Conservation (phyloP, 2,797 vertebrate species). For the Xerus rutilus region DNA sequence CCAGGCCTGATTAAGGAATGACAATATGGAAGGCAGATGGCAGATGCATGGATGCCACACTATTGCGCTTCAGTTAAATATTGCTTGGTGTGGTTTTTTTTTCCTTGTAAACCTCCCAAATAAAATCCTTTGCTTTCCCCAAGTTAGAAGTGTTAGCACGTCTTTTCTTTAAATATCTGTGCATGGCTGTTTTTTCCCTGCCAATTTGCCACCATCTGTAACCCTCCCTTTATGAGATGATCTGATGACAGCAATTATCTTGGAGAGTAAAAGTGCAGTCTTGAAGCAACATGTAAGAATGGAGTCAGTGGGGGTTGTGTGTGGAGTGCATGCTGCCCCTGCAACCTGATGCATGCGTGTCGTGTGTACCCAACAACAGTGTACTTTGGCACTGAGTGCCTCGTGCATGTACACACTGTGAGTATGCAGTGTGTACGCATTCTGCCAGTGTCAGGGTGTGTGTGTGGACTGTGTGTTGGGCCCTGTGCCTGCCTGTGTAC, state of each 20-base stretch:
- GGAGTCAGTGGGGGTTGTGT: neutral
- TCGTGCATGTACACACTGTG: neutral
- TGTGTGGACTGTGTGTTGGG: neutral
- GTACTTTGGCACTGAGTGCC: neutral
- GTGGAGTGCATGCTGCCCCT: neutral
- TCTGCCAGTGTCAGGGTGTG: neutral
- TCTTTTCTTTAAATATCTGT: slow-evolving; percentile 84
- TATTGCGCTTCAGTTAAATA: slow-evolving; percentile 72
- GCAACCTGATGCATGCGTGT: neutral
- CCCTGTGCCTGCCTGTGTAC: neutral
- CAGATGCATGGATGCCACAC: slow-evolving; percentile 68
- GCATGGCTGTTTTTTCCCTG: slow-evolving; percentile 82
- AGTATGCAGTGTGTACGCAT: neutral
- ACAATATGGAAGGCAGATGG: slow-evolving; percentile 81
- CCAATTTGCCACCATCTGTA: slow-evolving; percentile 83
- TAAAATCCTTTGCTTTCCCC: slow-evolving; percentile 79
- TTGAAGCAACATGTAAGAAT: slow-evolving; percentile 21
- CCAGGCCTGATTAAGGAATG: slow-evolving; percentile 70
- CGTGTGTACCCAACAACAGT: neutral
- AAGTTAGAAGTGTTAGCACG: slow-evolving; percentile 77
- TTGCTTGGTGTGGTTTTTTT: slow-evolving; percentile 56
- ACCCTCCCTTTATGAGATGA: slow-evolving; percentile 74
- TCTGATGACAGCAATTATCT: slow-evolving; percentile 74
- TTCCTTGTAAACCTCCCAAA: slow-evolving; percentile 79
- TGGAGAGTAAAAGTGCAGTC: slow-evolving; percentile 62